Percentiles rank a stretch among this genome's conserved stretches.
These are phyloP conservation scores for Fregetta grallaria DNA, from an alignment of 2,113 vertebrate genomes.

Conservation along the genomic window DNA sequence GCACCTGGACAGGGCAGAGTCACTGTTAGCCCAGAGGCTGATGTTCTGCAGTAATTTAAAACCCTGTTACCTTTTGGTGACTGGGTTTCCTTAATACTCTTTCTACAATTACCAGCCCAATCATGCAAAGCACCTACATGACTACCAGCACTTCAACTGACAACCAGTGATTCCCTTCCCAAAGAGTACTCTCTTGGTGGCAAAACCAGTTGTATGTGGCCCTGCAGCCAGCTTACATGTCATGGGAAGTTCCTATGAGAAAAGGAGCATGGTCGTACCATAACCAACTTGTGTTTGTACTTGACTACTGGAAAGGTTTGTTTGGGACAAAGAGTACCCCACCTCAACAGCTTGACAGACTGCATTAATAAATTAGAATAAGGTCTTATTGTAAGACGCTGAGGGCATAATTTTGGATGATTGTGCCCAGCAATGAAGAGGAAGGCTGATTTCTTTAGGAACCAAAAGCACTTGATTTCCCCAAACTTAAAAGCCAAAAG, in stretches of 20 bases:
- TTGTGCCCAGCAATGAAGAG: neutral
- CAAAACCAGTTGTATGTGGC: neutral
- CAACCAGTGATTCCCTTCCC: neutral
- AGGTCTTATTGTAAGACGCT: neutral
- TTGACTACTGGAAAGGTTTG: neutral
- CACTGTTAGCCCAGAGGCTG: neutral
- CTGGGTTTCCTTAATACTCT: neutral
- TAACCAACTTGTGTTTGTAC: neutral
- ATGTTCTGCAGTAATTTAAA: neutral
- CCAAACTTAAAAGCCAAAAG: constrained; percentile 22
- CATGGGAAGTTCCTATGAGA: neutral
- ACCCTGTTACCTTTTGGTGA: neutral
- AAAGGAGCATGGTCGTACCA: neutral
- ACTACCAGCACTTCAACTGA: neutral
- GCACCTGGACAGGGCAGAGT: neutral
- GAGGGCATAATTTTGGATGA: neutral
- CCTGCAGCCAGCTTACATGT: neutral
- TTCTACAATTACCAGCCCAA: neutral
- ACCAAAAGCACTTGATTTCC: neutral
- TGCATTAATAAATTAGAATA: neutral
- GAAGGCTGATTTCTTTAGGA: neutral
- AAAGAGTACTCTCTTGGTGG: neutral
- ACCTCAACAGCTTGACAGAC: neutral
- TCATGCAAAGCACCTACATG: neutral
- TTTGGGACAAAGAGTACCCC: neutral